A percentile compares a stretch with the other conserved stretches of the same genome.
Conservation (phyloP, 2,797 vertebrate species). For the Rhinophrynus dorsalis region DNA sequence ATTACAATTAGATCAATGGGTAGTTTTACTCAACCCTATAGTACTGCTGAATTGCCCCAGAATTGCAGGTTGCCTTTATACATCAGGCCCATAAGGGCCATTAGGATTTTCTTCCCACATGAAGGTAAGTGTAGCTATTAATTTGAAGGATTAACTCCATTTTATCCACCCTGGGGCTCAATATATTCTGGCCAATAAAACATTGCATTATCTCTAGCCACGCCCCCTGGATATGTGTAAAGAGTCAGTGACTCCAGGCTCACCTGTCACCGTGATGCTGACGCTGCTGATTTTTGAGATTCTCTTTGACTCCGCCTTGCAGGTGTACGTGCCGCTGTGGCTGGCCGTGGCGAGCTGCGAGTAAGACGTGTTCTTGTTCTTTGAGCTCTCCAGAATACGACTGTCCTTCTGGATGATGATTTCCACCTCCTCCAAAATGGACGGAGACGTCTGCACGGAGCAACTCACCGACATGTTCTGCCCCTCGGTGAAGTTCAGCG, state of each 20-base stretch:
- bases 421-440: slow-evolving; percentile 51
- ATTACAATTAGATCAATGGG: no score
- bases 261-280: slow-evolving; percentile 66
- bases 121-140: no score
- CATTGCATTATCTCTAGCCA: no score
- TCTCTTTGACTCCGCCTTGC: slow-evolving; percentile 67
- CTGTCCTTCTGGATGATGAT: slow-evolving; percentile 72
- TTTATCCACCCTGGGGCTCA: no score
- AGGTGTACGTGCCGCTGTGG: slow-evolving; percentile 66
- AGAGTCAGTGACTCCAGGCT: neutral
- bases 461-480: slow-evolving; percentile 63
- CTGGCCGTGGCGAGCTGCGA: slow-evolving; percentile 57
- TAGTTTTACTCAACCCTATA: no score
- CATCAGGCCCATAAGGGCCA: no score
- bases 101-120: no score
- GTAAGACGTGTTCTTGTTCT: slow-evolving; percentile 35
- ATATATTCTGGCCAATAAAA: no score
- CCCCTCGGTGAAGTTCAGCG: slow-evolving; percentile 62
- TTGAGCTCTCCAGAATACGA: slow-evolving; percentile 58
- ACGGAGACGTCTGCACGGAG: slow-evolving; percentile 51
- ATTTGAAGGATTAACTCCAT: no score
- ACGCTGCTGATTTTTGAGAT: slow-evolving; percentile 65
- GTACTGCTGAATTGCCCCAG: no score
- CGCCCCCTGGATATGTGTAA: no score
- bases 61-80: no score